Base-by-base conservation (phyloP, 1,140 invertebrate genomes). In the Caenorhabditis briggsae region DNA sequence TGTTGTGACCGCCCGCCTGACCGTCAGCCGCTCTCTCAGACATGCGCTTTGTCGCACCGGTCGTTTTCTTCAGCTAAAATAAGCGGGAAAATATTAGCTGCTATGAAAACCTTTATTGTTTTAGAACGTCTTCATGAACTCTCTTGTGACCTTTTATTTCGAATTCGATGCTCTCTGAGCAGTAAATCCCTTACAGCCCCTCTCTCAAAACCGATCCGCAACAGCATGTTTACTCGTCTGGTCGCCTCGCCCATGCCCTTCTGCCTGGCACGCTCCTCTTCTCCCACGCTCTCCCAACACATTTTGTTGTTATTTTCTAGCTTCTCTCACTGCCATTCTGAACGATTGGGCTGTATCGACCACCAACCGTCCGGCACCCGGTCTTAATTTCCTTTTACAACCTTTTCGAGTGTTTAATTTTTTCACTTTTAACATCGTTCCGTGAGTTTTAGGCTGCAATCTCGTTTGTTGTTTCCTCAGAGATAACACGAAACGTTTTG, bases 131-230 rank as follows among this genome's bases (percentile, higher is more conserved):
- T 53, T 53, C 16, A 53, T 53, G 11, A 2, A 6, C 16, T 53
- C 50, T 14, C 11, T 8, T 11, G 2, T 53, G 12, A 11, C 11
- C 50, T 16, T 14, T 14, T 53, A 14, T 16, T 53, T 53, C 50
- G 16, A 53, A 53, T 16, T 5, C 9, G 50, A 16, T 53, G 50
- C 50, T 16, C 50, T 53, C 50, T 53, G 33, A 33, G 12, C 50
- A 5, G 50, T 16, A 25, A 61, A 61, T 9, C 20, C 23, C 23
- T 14, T 1, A 9, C 23, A 3, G 18, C 59, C 59, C 43, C 41
- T 48, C 18, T 74, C 18, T n/a, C 70, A 78, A 78, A 78, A 78
- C 50, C 70, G 70, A 78, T 78, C 70, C 70, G 20, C 70, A 50
- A 23, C 46, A 50, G 46, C 46, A 50, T 78, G 70, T 78, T 78